phyloP scores from a whole-genome alignment of 2,113 vertebrate species.

The Calyptommatus sinebrachiatus region DNA sequence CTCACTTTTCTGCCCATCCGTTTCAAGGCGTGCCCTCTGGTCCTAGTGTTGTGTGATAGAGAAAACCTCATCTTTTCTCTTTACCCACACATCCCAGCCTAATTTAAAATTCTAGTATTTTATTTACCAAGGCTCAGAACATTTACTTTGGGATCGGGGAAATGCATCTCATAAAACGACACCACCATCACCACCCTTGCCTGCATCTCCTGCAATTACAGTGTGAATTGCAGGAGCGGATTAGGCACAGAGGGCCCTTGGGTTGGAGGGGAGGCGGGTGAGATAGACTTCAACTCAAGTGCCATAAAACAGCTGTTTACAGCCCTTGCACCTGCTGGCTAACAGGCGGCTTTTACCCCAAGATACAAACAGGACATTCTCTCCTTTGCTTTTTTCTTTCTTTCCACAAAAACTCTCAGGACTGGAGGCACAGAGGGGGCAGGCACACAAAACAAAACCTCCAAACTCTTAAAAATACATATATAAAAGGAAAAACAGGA shows the following conservation, averaged over 20 bases:
- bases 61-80: too few relatives aligned
- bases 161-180: constrained; percentile 74
- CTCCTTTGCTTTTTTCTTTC: constrained; percentile 58
- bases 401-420: constrained; percentile 49
- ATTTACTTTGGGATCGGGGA: constrained; percentile 47
- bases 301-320: constrained; percentile 82
- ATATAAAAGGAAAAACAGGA: constrained; percentile 34
- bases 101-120: constrained; percentile 71
- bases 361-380: constrained; percentile 73
- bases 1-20: too few relatives aligned
- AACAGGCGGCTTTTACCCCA: constrained; percentile 80
- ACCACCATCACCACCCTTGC: constrained; percentile 47
- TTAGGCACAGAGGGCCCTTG: constrained; percentile 86
- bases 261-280: constrained; percentile 73
- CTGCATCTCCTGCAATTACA: constrained; percentile 84
- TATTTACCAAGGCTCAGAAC: constrained; percentile 74
- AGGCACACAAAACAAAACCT: constrained; percentile 33
- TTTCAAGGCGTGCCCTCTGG: too few relatives aligned
- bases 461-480: constrained; percentile 47
- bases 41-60: too few relatives aligned
- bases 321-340: constrained; percentile 82
- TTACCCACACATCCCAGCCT: constrained; percentile 39
- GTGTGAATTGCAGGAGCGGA: constrained; percentile 87
- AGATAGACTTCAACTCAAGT: constrained; percentile 72
- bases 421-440: constrained; percentile 43